A percentile compares a stretch with the other conserved stretches of the same genome.
Evolutionary conservation across 53 echinoderm and acorn worm species (phyloP).

Genomic region (Holothuria leucospilota): DNA sequence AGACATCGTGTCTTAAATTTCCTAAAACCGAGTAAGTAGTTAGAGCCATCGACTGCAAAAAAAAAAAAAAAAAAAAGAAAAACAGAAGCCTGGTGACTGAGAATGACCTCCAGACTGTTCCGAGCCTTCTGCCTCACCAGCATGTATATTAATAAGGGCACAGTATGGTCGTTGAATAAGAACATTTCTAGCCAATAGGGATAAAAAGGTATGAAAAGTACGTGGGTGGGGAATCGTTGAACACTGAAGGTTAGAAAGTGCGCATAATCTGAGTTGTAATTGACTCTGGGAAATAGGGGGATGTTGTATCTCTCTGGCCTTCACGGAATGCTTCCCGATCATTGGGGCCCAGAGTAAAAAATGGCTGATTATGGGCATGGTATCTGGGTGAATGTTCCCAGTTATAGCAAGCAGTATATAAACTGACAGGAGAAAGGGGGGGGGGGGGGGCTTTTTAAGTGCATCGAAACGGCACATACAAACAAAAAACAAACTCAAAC

Average conservation of each 20-base stretch:
- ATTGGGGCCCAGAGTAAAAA: too few relatives aligned
- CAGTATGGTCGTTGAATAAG: constrained; percentile 9
- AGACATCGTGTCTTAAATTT: neutral
- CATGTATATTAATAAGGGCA: constrained; percentile 4
- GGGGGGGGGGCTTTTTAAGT: too few relatives aligned
- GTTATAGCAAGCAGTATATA: too few relatives aligned
- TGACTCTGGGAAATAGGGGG: too few relatives aligned
- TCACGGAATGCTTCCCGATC: too few relatives aligned
- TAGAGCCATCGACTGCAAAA: neutral
- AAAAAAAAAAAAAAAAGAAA: too few relatives aligned
- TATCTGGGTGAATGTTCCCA: too few relatives aligned
- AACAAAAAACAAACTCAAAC: too few relatives aligned
- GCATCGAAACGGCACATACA: too few relatives aligned
- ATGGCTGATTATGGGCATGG: too few relatives aligned
- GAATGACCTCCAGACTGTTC: constrained; percentile 22
- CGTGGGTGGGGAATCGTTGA: neutral
- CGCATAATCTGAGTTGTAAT: neutral
- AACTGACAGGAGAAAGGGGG: too few relatives aligned
- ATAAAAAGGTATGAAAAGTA: constrained; percentile 4
- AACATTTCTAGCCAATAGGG: neutral
- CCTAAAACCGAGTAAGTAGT: neutral
- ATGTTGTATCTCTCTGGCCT: too few relatives aligned
- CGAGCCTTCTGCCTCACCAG: neutral
- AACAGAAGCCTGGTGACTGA: neutral
- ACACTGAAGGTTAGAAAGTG: neutral